Evolutionary conservation across 2,888 invertebrate genomes (phyloP).

Genomic region (Caenorhabditis panamensis): DNA sequence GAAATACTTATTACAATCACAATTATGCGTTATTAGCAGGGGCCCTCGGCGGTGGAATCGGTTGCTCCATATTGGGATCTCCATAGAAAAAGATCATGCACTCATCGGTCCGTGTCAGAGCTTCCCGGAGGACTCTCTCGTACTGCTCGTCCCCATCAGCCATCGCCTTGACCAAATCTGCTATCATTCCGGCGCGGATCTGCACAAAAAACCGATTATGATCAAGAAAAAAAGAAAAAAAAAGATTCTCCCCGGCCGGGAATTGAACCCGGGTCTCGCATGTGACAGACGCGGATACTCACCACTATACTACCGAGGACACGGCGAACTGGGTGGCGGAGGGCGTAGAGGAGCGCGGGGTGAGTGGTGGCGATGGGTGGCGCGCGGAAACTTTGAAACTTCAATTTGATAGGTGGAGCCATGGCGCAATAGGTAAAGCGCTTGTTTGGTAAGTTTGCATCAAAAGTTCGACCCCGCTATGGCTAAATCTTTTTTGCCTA

Average conservation of each 20-base stretch:
- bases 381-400: too few species aligned
- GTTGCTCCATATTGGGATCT: background rate
- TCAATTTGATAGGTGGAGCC: too few species aligned
- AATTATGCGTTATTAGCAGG: too few species aligned
- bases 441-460: too few species aligned
- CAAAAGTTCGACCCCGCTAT: too few species aligned
- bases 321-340: too few species aligned
- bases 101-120: background rate
- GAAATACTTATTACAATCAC: too few species aligned
- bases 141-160: background rate
- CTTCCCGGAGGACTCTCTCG: background rate
- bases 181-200: background rate
- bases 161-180: background rate
- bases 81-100: background rate
- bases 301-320: slow-evolving; percentile 72
- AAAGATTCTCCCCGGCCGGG: slow-evolving; percentile 70
- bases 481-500: too few species aligned
- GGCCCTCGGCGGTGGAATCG: background rate
- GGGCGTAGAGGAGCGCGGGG: too few species aligned
- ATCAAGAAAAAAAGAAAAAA: slow-evolving; percentile 11
- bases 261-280: slow-evolving; percentile 73
- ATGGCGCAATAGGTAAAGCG: too few species aligned
- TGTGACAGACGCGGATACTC: slow-evolving; percentile 74
- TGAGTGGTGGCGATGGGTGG: too few species aligned
- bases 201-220: too few species aligned